Evolutionary conservation across 2,113 vertebrate species (phyloP), one percentile per base, ranked within the genome.

Genomic region (Rhea pennata): DNA sequence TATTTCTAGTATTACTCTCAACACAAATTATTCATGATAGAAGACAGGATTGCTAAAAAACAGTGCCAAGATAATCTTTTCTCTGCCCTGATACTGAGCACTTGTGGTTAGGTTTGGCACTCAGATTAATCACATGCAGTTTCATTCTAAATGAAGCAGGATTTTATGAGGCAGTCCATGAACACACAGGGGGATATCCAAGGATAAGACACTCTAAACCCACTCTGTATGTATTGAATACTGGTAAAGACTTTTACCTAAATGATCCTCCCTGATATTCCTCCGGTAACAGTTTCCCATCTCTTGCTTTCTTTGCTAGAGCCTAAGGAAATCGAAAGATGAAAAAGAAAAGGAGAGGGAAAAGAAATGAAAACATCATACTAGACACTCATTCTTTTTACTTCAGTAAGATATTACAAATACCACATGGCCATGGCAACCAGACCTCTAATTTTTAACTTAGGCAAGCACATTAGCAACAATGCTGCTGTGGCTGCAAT

Each of bases 191-290:
- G 9, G 36, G 67, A 74, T 17, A 82, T 17, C 21, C 46, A 15
- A 88, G 10, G 11, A 42, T 39, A 70, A 80, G 84, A 10, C 14
- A 72, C 40, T 83, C 33, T 65, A 42, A 92, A 93, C 8, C 9
- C 40, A 90, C 19, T 31, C 1, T 87, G 31, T 9, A 64, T 4
- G 3, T 73, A 82, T 11, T 48, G 44, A 92, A 72, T 12, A 8
- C 54, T 95, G 22, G 5, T 64, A 46, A 8, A 78, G 22, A 78
- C 48, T 91, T 81, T 98, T 99, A 99, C 99, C 99, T 99, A 96
- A 99, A 99, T 70, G 99, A 99, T 81, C 99, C 99, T 84, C 99
- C 99, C 96, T 99, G 99, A 94, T 99, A 99, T 90, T 99, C 99
- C 94, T 99, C 99, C 9, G 99, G 99, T 83, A 99, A 97, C 74